A percentile compares a stretch with the other conserved stretches of the same genome.
These are phyloP conservation scores for Microctonus aethiopoides DNA, from an alignment of 2,888 invertebrate species.

Conservation along the genomic window DNA sequence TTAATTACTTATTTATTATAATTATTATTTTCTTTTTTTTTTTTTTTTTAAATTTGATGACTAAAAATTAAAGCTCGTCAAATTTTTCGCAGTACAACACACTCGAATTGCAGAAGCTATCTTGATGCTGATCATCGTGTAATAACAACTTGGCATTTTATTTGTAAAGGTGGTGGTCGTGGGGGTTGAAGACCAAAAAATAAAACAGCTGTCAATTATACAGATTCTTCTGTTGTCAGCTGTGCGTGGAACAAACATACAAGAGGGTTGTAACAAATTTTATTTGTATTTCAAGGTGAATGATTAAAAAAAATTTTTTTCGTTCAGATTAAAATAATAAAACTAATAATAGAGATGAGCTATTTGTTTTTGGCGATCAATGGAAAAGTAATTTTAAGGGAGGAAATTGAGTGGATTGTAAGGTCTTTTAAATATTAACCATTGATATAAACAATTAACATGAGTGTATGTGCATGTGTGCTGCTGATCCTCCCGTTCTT, in stretches of 20 bases:
- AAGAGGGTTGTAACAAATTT: too few relatives aligned
- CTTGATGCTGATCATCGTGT: not conserved
- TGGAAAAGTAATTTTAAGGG: too few relatives aligned
- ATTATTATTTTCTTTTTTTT: not conserved
- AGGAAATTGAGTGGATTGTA: not conserved
- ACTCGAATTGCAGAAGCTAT: too few relatives aligned
- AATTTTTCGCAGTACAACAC: not conserved
- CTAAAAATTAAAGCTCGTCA: not conserved
- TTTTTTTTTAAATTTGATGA: not conserved
- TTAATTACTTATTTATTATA: too few relatives aligned
- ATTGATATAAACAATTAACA: not conserved
- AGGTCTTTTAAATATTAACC: not conserved
- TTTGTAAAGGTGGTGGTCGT: not conserved
- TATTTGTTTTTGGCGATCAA: too few relatives aligned
- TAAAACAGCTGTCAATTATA: constrained; percentile 14
- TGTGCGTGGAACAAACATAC: not conserved
- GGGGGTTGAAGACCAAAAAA: not conserved
- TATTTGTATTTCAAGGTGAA: too few relatives aligned
- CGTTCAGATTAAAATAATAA: too few relatives aligned
- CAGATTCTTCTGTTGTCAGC: not conserved
- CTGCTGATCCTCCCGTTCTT: not conserved
- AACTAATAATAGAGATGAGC: too few relatives aligned
- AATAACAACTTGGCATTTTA: too few relatives aligned
- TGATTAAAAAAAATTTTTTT: too few relatives aligned
- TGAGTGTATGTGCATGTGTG: too few relatives aligned